Percentiles rank a stretch among this genome's conserved stretches.
Conservation (phyloP, 2,797 vertebrate genomes). For the Lemur catta region DNA sequence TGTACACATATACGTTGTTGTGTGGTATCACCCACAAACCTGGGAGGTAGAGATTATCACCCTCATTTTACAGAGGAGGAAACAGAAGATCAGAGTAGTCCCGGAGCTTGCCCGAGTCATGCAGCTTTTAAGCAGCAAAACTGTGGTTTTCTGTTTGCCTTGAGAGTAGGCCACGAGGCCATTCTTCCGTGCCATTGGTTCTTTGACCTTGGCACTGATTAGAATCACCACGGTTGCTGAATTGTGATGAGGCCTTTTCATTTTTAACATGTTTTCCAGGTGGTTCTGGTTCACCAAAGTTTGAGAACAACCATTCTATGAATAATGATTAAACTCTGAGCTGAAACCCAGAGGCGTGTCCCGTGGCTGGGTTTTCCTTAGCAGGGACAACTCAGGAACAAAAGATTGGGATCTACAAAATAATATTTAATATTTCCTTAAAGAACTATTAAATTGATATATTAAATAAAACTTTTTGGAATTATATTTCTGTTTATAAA, state of each 20-base stretch:
- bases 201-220: not conserved
- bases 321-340: not conserved
- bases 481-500: not conserved
- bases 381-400: not conserved
- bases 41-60: not conserved
- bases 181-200: not conserved
- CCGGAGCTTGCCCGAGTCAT: not conserved
- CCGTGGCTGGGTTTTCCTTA: not conserved
- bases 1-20: rapidly evolving
- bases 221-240: not conserved
- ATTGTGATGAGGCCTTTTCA: not conserved
- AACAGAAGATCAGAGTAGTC: not conserved
- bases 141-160: not conserved
- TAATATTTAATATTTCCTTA: not conserved
- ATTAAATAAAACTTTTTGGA: not conserved
- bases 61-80: not conserved
- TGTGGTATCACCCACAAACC: rapidly evolving
- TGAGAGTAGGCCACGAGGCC: not conserved
- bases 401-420: not conserved
- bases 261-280: not conserved
- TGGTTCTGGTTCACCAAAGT: not conserved
- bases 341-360: not conserved
- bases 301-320: not conserved
- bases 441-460: not conserved
- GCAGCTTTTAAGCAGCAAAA: not conserved